These are phyloP conservation scores for Dipodomys ordii DNA, from an alignment of 2,113 vertebrate genomes.

Conservation along the genomic window DNA sequence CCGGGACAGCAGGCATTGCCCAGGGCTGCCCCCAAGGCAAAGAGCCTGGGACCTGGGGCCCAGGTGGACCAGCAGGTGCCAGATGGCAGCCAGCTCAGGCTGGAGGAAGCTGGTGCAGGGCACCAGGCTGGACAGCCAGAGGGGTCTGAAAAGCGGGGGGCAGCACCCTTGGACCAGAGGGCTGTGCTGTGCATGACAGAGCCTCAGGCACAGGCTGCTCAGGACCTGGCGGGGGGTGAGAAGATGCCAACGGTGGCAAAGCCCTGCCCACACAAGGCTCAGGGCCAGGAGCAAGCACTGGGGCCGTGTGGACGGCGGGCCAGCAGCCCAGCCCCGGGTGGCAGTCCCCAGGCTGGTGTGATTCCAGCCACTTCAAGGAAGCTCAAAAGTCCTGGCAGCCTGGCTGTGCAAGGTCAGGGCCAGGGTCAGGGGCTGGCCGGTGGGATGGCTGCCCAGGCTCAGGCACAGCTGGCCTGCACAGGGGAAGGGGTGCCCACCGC, in stretches of 20 bases:
- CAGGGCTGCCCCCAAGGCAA: neutral
- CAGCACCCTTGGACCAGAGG: accelerated
- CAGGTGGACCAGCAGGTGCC: neutral
- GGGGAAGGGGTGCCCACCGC: neutral
- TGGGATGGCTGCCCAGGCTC: neutral
- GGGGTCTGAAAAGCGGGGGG: neutral
- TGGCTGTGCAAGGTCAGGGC: no score
- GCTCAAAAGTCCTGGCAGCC: accelerated
- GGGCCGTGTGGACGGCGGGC: neutral
- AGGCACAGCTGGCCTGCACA: neutral
- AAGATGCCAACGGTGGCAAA: neutral
- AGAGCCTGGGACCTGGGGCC: neutral
- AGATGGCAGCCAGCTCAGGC: neutral
- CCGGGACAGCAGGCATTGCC: accelerated
- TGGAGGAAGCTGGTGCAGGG: neutral
- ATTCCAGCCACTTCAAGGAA: neutral
- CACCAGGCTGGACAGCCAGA: neutral
- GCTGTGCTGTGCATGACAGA: accelerated
- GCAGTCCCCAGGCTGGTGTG: accelerated
- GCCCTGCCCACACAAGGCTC: neutral
- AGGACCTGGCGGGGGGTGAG: neutral
- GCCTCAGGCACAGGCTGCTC: neutral
- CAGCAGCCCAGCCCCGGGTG: neutral
- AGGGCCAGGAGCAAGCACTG: neutral
- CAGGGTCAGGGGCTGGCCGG: neutral